Evolutionary conservation across 2,888 invertebrate genomes (phyloP), one percentile per base, ranked within the genome.

Genomic region (Drosophila kambysellisi): DNA sequence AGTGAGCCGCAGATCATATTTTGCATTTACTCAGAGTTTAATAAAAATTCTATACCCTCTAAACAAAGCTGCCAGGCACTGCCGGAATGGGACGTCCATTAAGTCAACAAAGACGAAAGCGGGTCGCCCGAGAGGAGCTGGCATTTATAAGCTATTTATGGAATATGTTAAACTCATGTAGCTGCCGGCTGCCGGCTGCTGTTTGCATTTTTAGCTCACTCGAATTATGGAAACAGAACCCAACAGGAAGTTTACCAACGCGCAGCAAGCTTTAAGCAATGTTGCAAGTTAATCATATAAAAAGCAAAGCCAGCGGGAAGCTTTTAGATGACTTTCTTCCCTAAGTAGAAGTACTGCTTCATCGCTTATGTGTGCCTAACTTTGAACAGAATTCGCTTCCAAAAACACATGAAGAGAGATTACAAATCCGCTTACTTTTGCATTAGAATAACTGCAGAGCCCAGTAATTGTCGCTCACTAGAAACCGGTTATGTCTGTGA

Each of bases 111-210:
- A 48, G 51, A 35, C 7, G 17, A 0, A 15, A 46, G 20, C 46
- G 46, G 43, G 43, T 12, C 11, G 43, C 43, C 29, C 1, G 11
- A 15, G 1, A 29, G 30, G 9, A 1, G 32, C 46, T n/a, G 56
- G 43, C 65, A 64, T 60, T 71, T 79, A 74, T 66, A 70, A 69
- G 70, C 58, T 70, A 69, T 69, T 71, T 82, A 79, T 74, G 35
- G 58, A 74, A 71, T 77, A 76, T 62, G 69, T 48, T 67, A 79
- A 70, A 62, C 53, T 30, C 29, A 6, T 50, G 17, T 25, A 54
- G 48, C 57, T 41, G n/a, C 39, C 58, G 53, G 37, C 8, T 41
- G 4, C 41, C n/a, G 7, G 46, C 20, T 15, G 46, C 46, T 60
- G 37, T 20, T 46, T 17, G 33, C 51, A 46, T 41, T 54, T 57